Base-by-base conservation (phyloP, 2,888 invertebrate genomes). In the Onchidella celtica region DNA sequence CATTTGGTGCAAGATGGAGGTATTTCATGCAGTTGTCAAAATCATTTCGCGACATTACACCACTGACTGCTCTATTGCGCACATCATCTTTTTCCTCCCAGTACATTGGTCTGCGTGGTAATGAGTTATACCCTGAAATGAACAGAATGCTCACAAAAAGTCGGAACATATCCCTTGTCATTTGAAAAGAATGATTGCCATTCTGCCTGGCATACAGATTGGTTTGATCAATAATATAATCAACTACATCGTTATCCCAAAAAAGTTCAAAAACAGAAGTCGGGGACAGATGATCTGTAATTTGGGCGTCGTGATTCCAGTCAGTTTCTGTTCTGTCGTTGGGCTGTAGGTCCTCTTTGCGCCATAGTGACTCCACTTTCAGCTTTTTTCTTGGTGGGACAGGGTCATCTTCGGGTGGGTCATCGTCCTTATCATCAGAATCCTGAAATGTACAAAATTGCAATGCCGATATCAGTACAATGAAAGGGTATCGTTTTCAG, bases 11-110 rank as follows among this genome's bases (percentile, higher is more conserved):
- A 3, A 84, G 68, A 73, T 85, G 85, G 36, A 86, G 38, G 55
- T 84, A 77, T 63, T 61, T 73, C 80, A 83, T 70, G 17, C 84
- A 79, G 40, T 78, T 84, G 17, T 84, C 83, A 84, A 83, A 86
- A 27, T 81, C 38, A 61, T 75, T 69, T 57, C 70, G 29, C 9
- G 74, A 27, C 82, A 86, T 81, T 21, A 72, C 36, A 38, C 38
- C n/a, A 4, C 32, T 17, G 36, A 84, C 63, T n/a, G 79, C 79
- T 21, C 57, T 75, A 63, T 83, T 82, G n/a, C 32, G 14, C 27
- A 80, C 66, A 61, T 85, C 84, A 38, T 72, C 66, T 74, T 79
- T 70, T 0, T 34, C 24, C n/a, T 38, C 65, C 81, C 84, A 85
- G 63, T 79, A 83, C 59, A 81, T 21, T 17, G 63, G 29, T 24